Evolutionary conservation across 2,888 invertebrate species (phyloP).

Genomic region (Artemia sinica): DNA sequence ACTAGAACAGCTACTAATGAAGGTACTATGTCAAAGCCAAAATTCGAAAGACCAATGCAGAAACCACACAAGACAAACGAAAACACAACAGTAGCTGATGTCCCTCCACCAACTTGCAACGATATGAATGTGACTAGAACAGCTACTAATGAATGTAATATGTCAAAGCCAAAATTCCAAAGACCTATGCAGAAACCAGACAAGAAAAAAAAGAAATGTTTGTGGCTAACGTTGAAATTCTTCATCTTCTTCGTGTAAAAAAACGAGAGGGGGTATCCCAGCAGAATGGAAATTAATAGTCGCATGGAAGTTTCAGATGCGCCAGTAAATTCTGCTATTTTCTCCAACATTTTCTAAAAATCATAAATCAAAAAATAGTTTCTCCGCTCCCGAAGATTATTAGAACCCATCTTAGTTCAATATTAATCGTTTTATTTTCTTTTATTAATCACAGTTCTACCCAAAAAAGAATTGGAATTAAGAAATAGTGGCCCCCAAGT

Average conservation of each 20-base stretch:
- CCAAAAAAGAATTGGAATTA: too few relatives aligned
- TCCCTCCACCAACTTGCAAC: slow-evolving; percentile 45
- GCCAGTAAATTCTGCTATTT: background rate
- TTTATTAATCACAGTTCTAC: too few relatives aligned
- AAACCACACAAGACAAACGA: slow-evolving; percentile 54
- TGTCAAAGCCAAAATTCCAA: slow-evolving; percentile 64
- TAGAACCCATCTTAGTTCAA: too few relatives aligned
- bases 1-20: slow-evolving; percentile 50
- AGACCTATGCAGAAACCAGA: slow-evolving; percentile 55
- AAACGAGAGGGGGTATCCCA: background rate
- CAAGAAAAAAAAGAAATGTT: slow-evolving; percentile 54
- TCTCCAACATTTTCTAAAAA: background rate
- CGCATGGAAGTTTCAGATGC: background rate
- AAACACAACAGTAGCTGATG: slow-evolving; percentile 44
- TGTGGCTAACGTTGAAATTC: background rate
- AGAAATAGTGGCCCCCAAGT: too few relatives aligned
- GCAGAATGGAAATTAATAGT: background rate
- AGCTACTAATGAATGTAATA: slow-evolving; percentile 56
- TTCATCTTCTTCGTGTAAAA: background rate
- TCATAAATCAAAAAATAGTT: slow-evolving; percentile 28
- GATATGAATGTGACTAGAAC: slow-evolving; percentile 52
- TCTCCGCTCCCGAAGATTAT: too few relatives aligned
- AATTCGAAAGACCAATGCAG: slow-evolving; percentile 62
- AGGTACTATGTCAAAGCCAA: slow-evolving; percentile 58
- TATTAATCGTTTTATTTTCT: too few relatives aligned